phyloP scores from a whole-genome alignment of 35 echinoderm and acorn worm genomes.

The Lytechinus variegatus region DNA sequence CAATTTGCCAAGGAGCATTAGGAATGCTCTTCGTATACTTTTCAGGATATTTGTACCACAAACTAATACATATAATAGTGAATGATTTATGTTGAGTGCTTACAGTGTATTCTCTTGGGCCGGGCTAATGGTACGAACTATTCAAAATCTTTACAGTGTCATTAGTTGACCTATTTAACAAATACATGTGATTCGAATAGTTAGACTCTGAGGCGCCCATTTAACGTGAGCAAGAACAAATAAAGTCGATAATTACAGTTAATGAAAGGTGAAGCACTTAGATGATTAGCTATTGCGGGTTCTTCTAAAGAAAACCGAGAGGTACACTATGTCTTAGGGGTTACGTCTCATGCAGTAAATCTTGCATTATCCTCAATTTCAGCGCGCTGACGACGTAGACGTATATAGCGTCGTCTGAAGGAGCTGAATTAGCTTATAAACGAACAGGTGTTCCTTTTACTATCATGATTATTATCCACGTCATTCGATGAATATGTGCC shows the following conservation, averaged over 20 bases:
- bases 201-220: not conserved
- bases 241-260: not conserved
- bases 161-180: not conserved
- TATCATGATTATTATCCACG: not conserved
- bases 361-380: not conserved
- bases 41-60: not conserved
- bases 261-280: not conserved
- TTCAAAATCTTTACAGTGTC: not conserved
- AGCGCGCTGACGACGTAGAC: not conserved
- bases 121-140: not conserved
- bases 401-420: not conserved
- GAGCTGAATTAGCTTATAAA: not conserved
- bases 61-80: not conserved
- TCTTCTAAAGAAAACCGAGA: not conserved
- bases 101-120: not conserved
- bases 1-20: not conserved
- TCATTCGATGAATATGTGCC: not conserved
- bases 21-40: not conserved
- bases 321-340: not conserved
- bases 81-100: not conserved
- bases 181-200: not conserved
- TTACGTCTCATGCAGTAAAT: not conserved
- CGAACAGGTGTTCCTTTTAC: not conserved
- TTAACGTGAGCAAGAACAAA: not conserved
- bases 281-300: not conserved